A percentile compares a stretch with the other conserved stretches of the same genome.
Evolutionary conservation across 2,888 invertebrate species (phyloP).

Genomic region (Ceraclea dissimilis): DNA sequence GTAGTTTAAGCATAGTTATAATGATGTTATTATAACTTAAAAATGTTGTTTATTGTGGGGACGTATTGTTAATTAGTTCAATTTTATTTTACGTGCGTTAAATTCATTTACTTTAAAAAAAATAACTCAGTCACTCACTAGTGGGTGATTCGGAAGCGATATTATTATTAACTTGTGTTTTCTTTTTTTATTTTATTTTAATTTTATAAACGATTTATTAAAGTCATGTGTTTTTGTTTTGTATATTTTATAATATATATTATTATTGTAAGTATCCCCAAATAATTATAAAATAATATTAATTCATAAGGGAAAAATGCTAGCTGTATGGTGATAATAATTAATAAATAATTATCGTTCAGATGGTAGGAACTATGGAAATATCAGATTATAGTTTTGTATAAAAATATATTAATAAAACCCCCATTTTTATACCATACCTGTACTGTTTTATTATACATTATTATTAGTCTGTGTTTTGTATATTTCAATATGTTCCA

Average conservation of each 20-base stretch:
- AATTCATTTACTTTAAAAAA: background rate
- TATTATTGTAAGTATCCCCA: slow-evolving; percentile 4
- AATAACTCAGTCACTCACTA: background rate
- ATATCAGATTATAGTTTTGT: background rate
- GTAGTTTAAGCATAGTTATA: slow-evolving; percentile 11
- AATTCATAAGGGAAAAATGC: background rate
- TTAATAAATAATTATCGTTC: slow-evolving; percentile 18
- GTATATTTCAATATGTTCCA: background rate
- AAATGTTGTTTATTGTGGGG: slow-evolving; percentile 8
- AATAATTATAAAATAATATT: background rate
- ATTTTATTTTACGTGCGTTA: slow-evolving; percentile 16
- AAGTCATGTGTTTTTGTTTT: background rate
- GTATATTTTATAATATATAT: too few relatives aligned
- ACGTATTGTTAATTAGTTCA: slow-evolving; percentile 23
- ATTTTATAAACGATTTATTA: background rate
- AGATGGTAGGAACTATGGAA: background rate
- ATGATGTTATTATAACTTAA: background rate
- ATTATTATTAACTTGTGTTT: background rate
- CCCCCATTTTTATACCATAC: too few relatives aligned
- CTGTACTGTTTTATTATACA: too few relatives aligned
- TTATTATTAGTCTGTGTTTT: background rate
- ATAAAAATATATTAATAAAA: too few relatives aligned
- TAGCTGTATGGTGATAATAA: slow-evolving; percentile 26
- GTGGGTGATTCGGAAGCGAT: background rate
- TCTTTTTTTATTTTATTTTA: background rate